phyloP scores from a whole-genome alignment of 2,888 invertebrate genomes.

The Iselma pallidipennis region DNA sequence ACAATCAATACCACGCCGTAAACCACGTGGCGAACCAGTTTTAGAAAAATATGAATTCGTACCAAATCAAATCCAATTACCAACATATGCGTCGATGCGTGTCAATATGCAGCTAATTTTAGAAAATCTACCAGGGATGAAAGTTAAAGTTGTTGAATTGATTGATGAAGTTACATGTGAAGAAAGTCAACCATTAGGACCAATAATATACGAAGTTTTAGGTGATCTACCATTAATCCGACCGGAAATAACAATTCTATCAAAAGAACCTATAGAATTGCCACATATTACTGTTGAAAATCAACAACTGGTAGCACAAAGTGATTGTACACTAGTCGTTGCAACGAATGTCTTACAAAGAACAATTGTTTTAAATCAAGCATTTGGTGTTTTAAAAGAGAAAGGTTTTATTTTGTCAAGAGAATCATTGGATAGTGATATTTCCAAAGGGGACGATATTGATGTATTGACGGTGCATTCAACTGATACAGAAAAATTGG shows the following conservation, averaged over 20 bases:
- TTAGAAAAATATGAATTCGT: constrained; percentile 77
- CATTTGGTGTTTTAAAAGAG: constrained; percentile 49
- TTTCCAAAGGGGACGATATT: constrained; percentile 54
- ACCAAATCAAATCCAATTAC: constrained; percentile 57
- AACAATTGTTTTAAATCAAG: constrained; percentile 21
- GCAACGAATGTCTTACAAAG: constrained; percentile 57
- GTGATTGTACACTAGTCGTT: constrained; percentile 50
- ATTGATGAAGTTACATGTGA: constrained; percentile 28
- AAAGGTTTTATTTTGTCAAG: constrained; percentile 66
- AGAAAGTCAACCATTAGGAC: constrained; percentile 58
- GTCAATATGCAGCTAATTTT: constrained; percentile 65
- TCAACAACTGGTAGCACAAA: constrained; percentile 58
- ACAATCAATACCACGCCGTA: constrained; percentile 71
- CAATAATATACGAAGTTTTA: constrained; percentile 61
- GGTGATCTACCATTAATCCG: constrained; percentile 70
- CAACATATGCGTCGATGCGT: constrained; percentile 56
- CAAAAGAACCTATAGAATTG: constrained; percentile 58
- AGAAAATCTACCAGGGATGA: constrained; percentile 49
- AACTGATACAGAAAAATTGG: constrained; percentile 59
- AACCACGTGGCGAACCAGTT: constrained; percentile 74
- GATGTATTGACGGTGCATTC: constrained; percentile 60
- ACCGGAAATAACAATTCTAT: constrained; percentile 65
- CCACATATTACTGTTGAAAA: constrained; percentile 63
- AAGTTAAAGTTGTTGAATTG: constrained; percentile 62
- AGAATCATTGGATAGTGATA: constrained; percentile 60